Evolutionary conservation across 2,888 invertebrate species (phyloP).

Genomic region (Sphinx pinastri): DNA sequence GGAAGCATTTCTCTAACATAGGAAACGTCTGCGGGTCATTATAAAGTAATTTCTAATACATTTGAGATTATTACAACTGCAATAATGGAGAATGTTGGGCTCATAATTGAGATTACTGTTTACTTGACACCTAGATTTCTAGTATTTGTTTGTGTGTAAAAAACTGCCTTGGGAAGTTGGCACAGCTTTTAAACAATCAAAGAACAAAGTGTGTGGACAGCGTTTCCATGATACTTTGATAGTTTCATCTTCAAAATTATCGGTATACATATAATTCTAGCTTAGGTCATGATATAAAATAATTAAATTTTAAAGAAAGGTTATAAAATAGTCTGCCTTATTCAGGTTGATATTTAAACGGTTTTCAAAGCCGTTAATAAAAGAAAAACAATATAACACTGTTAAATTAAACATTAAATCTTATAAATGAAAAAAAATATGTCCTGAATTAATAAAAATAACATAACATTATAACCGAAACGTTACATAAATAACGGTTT

Average conservation of each 20-base stretch:
- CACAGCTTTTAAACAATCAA: too few species aligned
- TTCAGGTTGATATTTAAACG: too few species aligned
- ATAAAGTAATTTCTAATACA: constrained; percentile 21
- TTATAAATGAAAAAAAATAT: not conserved
- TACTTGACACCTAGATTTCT: not conserved
- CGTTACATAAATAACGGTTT: constrained; percentile 10
- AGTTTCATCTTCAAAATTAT: too few species aligned
- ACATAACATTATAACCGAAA: constrained; percentile 1
- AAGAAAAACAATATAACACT: not conserved
- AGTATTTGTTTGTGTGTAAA: not conserved
- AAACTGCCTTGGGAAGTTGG: too few species aligned
- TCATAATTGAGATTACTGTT: constrained; percentile 8
- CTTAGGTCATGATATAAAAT: too few species aligned
- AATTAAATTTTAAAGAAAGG: too few species aligned
- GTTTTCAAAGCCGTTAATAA: not conserved
- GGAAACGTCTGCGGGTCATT: constrained; percentile 15
- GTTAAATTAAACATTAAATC: not conserved
- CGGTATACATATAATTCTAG: too few species aligned
- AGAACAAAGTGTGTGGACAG: too few species aligned
- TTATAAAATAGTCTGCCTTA: too few species aligned
- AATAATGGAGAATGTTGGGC: not conserved
- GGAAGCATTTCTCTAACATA: constrained; percentile 12
- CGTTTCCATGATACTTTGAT: too few species aligned
- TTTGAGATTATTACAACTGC: constrained; percentile 10
- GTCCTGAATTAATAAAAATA: not conserved